phyloP scores from a whole-genome alignment of 2,888 invertebrate genomes.

The Hemithea aestivaria region DNA sequence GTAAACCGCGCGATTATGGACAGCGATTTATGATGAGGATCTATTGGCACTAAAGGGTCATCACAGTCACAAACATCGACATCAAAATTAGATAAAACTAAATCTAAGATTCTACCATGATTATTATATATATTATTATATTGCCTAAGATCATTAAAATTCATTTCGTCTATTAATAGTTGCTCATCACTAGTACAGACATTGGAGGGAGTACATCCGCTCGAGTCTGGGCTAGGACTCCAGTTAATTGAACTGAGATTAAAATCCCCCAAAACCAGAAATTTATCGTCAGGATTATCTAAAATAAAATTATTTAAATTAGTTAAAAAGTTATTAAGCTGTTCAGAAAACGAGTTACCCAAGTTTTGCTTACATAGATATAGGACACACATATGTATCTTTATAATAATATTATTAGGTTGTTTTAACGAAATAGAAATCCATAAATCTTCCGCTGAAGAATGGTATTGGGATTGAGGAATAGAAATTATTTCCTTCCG shows the following conservation, averaged over 20 bases:
- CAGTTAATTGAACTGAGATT: neutral
- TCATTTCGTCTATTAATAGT: neutral
- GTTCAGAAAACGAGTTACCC: neutral
- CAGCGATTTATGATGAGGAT: slow-evolving; percentile 1
- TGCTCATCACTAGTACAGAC: no score
- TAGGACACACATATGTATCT: neutral
- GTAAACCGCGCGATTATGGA: neutral
- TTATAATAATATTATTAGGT: neutral
- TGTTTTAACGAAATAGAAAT: slow-evolving; percentile 7
- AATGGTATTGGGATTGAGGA: neutral
- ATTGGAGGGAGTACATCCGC: no score
- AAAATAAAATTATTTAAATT: neutral
- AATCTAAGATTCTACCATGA: slow-evolving; percentile 1
- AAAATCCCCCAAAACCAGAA: neutral
- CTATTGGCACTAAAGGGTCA: slow-evolving; percentile 1
- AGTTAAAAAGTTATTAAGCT: neutral
- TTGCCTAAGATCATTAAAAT: neutral
- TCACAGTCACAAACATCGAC: neutral
- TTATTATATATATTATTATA: slow-evolving; percentile 2
- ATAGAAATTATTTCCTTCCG: slow-evolving; percentile 6
- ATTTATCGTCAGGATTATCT: neutral
- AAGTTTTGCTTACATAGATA: neutral
- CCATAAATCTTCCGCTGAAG: slow-evolving; percentile 17
- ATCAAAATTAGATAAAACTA: neutral
- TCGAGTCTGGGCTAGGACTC: neutral